Base-by-base conservation (phyloP, 2,113 vertebrate genomes). In the Tragelaphus strepsiceros region DNA sequence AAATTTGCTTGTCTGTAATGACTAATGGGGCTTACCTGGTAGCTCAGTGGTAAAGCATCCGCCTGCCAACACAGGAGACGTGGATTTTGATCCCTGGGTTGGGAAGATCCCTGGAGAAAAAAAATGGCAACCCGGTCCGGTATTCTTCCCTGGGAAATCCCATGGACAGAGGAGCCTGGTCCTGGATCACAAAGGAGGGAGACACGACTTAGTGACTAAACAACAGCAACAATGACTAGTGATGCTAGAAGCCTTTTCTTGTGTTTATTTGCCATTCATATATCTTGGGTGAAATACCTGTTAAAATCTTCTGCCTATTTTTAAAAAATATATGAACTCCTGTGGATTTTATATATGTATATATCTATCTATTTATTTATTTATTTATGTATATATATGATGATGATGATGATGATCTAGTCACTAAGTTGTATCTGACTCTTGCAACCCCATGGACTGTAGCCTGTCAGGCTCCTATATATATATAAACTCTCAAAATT, bases 1-100 rank as follows among this genome's bases (percentile, higher is more conserved):
- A 62, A 19, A 12, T 81, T 85, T 93, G 7, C 6, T 81, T 35
- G 71, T 6, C 46, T 35, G 1, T 74, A 58, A 64, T 58, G 32
- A 21, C 17, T 59, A 53, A 54, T 39, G 11, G 7, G 43, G 14
- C 43, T 80, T 77, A 2, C 35, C 22, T 24, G 71, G 35, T 43
- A 14, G 35, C 71, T 77, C 71, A 26, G 22, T 77, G 35, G 71
- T 77, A 77, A 77, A 77, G 12, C 43, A 43, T 77, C 35, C 0
- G 0, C 12, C 22, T 43, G 22, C 71, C 22, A 77, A 4, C 39
- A 26, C 3, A 6, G 21, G 19, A 43, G 35, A 43, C 0, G 0
- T 39, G 35, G 12, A 13, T 43, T 77, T 43, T 77, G 19, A 77
- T 77, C 71, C 22, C 71, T 77, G 35, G 71, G 22, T 77, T 19